Conservation (phyloP, 2,797 vertebrate genomes). For the Acrossocheilus wenchowensis region DNA sequence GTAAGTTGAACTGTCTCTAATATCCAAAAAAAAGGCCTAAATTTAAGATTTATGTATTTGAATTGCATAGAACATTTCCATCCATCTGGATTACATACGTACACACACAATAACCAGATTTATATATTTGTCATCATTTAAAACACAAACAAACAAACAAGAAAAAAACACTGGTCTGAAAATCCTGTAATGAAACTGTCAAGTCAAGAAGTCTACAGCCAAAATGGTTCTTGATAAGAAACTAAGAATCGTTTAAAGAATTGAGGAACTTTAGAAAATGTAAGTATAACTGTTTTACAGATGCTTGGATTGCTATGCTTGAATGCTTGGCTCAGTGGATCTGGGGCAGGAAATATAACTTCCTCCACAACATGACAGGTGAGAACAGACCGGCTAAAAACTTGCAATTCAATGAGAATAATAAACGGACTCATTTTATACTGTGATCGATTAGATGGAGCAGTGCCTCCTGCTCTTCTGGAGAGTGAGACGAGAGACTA, state of each 20-base stretch:
- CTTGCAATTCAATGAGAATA: too few species aligned
- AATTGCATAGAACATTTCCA: too few species aligned
- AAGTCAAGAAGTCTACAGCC: background rate
- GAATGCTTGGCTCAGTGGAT: background rate
- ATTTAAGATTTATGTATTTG: too few species aligned
- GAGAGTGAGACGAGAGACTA: background rate
- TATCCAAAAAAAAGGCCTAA: background rate
- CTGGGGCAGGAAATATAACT: conserved; percentile 50
- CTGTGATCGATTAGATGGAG: background rate
- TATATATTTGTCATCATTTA: background rate
- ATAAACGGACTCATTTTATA: background rate
- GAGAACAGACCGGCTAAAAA: background rate
- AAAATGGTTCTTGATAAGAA: background rate
- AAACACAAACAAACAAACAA: too few species aligned
- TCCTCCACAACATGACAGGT: conserved; percentile 37
- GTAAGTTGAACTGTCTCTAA: background rate
- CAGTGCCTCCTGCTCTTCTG: background rate
- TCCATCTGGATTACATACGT: too few species aligned
- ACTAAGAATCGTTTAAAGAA: background rate
- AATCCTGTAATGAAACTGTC: too few species aligned
- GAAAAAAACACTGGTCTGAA: too few species aligned
- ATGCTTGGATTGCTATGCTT: background rate
- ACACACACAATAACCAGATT: background rate
- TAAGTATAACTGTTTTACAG: background rate
- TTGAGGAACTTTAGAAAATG: too few species aligned